Evolutionary conservation across 2,888 invertebrate genomes (phyloP), one percentile per base, ranked within the genome.

Genomic region (Junonia oenone): DNA sequence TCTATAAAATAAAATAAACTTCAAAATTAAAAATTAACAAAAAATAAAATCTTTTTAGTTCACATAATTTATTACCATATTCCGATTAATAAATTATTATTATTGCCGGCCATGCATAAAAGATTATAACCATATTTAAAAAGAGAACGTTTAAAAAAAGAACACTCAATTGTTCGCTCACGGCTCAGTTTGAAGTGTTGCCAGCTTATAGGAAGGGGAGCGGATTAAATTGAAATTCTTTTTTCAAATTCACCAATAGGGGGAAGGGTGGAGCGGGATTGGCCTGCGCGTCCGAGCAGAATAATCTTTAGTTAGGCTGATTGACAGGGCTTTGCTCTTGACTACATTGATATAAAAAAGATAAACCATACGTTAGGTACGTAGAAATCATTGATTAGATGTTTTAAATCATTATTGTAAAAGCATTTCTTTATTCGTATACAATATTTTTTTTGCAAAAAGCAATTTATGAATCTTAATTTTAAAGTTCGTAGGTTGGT

Each of bases 211-310:
- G 69, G 72, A 81, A 80, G 84, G 87, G 86, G 87, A 88, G 76
- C 76, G 73, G 78, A 83, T 87, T 81, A 83, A 85, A 85, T 84
- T 83, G 78, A 80, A 88, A 84, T 88, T 83, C 84, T 81, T 80
- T 86, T 89, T 43, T 86, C 76, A 83, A 86, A 88, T 85, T 84
- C 83, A 83, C 88, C 87, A 85, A 88, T 86, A 76, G 73, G 79
- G 84, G 81, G 82, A 84, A 76, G 83, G 83, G 76, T 26, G 43
- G 13, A 26, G 22, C 72, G 65, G 82, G 86, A 88, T 89, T 88
- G 89, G 89, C 75, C 77, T 60, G 73, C 69, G 75, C 80, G 79
- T 75, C 77, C 81, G 77, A 78, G 79, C 78, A 69, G 75, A 82
- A 79, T 88, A 83, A 87, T 82, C 78, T 77, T 71, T 63, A 68